A percentile compares a stretch with the other conserved stretches of the same genome.
phyloP scores from a whole-genome alignment of 2,888 invertebrate genomes.

The Anoncus sp. region DNA sequence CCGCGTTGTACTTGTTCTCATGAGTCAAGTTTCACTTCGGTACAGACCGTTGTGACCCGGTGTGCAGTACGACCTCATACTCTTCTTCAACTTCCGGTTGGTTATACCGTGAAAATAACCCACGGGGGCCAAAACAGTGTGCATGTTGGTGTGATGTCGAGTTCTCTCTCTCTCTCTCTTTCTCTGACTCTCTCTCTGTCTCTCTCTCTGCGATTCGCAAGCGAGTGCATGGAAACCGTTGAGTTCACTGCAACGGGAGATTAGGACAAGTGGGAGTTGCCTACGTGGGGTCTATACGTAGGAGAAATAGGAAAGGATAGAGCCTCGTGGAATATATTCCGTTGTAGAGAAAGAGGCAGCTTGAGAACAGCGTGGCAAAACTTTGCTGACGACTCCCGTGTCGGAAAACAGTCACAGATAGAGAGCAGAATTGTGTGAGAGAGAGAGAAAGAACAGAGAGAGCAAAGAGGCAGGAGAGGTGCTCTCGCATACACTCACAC shows the following conservation, averaged over 20 bases:
- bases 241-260: constrained; percentile 48
- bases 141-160: constrained; percentile 26
- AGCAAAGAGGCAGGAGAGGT: constrained; percentile 10
- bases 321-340: constrained; percentile 17
- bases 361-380: constrained; percentile 47
- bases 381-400: constrained; percentile 57
- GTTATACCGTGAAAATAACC: constrained; percentile 58
- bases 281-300: constrained; percentile 25
- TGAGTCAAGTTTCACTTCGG: constrained; percentile 51
- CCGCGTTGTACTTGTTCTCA: constrained; percentile 34
- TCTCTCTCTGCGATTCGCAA: constrained; percentile 35
- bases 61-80: constrained; percentile 21
- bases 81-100: constrained; percentile 45
- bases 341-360: constrained; percentile 33
- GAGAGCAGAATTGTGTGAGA: constrained; percentile 31
- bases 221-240: constrained; percentile 55
- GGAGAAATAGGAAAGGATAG: constrained; percentile 14
- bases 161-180: constrained; percentile 44
- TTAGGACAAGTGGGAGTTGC: constrained; percentile 40
- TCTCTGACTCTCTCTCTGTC: constrained; percentile 48
- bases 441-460: constrained; percentile 47
- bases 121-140: constrained; percentile 25
- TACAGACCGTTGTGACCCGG: constrained; percentile 46
- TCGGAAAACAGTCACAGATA: constrained; percentile 42
- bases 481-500: constrained; percentile 44